Conservation (phyloP, 2,888 invertebrate species). For the Toxonevra muliebris region DNA sequence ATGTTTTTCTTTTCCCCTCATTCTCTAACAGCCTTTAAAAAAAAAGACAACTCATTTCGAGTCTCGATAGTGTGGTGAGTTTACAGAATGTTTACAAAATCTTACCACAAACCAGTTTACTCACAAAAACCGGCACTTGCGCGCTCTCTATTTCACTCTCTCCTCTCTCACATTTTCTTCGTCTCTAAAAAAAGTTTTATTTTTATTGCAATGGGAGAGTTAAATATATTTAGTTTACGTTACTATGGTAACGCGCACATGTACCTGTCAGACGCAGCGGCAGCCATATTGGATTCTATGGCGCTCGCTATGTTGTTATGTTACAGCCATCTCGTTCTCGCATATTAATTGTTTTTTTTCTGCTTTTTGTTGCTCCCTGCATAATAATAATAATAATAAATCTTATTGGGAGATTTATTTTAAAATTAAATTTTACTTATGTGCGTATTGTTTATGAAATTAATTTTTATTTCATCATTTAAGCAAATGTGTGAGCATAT, state of each 20-base stretch:
- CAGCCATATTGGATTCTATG: constrained; percentile 63
- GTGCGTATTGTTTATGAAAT: background rate
- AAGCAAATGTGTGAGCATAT: too few relatives aligned
- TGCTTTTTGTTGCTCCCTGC: constrained; percentile 36
- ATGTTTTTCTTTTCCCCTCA: too few relatives aligned
- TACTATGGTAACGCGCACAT: constrained; percentile 33
- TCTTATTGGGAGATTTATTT: background rate
- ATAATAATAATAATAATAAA: background rate
- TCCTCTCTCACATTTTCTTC: background rate
- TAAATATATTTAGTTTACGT: constrained; percentile 14
- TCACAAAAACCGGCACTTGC: too few relatives aligned
- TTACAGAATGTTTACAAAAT: too few relatives aligned
- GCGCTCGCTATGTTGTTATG: constrained; percentile 37
- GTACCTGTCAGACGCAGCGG: constrained; percentile 52
- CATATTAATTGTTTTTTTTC: constrained; percentile 26
- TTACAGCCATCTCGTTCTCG: background rate
- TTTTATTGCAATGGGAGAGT: constrained; percentile 24
- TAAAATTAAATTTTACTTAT: background rate
- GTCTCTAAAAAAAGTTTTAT: constrained; percentile 22
- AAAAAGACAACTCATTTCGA: too few relatives aligned
- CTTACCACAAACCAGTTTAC: too few relatives aligned
- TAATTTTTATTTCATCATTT: too few relatives aligned
- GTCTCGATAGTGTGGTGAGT: too few relatives aligned
- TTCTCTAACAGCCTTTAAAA: too few relatives aligned
- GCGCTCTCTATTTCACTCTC: background rate